Base-by-base conservation (phyloP, 2,113 vertebrate species). In the Myocastor coypus region DNA sequence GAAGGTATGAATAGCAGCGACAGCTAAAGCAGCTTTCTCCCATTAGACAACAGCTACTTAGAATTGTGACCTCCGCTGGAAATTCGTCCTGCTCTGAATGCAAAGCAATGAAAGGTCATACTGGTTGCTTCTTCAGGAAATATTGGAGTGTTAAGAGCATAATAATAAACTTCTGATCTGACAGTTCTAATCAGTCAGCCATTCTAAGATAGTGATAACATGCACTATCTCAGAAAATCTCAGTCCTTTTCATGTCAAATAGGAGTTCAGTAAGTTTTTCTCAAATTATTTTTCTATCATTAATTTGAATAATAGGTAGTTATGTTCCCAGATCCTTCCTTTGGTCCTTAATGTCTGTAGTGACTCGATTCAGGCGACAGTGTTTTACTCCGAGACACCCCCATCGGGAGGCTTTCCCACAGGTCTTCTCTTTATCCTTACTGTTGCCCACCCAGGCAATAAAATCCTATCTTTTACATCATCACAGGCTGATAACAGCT, bases 391-490 rank as follows among this genome's bases (percentile, higher is more conserved):
- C 8, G 73, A 91, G 83, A 89, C 93, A 86, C 92, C 30, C 97
- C 95, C 90, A 89, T 85, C 59, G 42, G 96, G 96, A 92, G 77
- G 34, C 55, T 85, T 94, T 97, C 96, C 95, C 95, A 95, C 82
- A 86, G 42, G 52, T 94, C 81, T 87, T 16, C 30, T 96, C 77
- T 22, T 96, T 83, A 95, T 93, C 68, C 73, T 87, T 91, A 57
- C 69, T 94, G 78, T 87, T 75, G 90, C 85, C 95, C 6, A 30
- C 93, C 87, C 94, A 32, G 0, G 1, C 88, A 92, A 96, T 92
- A 96, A 95, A 97, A 92, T 98, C 95, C 64, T 96, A 37, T 97
- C 90, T 81, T 97, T 96, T 95, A 94, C 92, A 87, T 75, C 90
- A 97, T 94, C 94, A 87, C 63, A 82, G 83, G 88, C 82, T 83